Evolutionary conservation across 2,113 vertebrate genomes (phyloP), one percentile per base, ranked within the genome.

Genomic region (Callionymus lyra): DNA sequence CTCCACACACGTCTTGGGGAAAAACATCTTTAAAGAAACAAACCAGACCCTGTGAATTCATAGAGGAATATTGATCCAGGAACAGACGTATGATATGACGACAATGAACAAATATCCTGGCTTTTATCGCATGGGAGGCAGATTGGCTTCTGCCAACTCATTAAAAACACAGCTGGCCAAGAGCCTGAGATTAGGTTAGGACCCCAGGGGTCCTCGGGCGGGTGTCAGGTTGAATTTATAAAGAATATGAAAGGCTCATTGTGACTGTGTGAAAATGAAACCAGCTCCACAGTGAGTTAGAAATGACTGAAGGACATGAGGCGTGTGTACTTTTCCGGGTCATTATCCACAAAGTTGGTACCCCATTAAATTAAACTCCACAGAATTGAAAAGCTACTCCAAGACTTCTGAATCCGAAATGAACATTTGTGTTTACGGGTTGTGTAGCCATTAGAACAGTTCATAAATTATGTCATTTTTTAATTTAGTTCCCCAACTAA

Each of bases 101-200:
- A n/a, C n/a, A n/a, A n/a, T n/a, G n/a, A n/a, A n/a, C n/a, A n/a
- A n/a, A n/a, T 65, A 70, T 52, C 53, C 68, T 62, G 56, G 59
- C 56, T 61, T 51, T 56, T 50, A 48, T 59, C 41, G 13, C 49
- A 45, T 17, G 31, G 58, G 31, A 55, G 59, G 41, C 48, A 44
- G 41, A 61, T 56, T 47, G 44, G 59, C 53, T 53, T 33, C 53
- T 71, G 77, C 76, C 76, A 82, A 81, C 66, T 82, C 74, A 77
- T 82, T 79, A 80, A 65, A 41, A 74, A 59, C 61, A 67, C 74
- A 82, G 77, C 74, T 77, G 76, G 74, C 43, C 50, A 56, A 46
- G 34, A 42, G 61, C 47, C 58, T 53, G 34, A 39, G 54, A 68
- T 35, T 31, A 16, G 53, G 39, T 38, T 41, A 35, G 63, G 46